Evolutionary conservation across 2,888 invertebrate species (phyloP), one percentile per base, ranked within the genome.

Genomic region (Hyppa rectilinea): DNA sequence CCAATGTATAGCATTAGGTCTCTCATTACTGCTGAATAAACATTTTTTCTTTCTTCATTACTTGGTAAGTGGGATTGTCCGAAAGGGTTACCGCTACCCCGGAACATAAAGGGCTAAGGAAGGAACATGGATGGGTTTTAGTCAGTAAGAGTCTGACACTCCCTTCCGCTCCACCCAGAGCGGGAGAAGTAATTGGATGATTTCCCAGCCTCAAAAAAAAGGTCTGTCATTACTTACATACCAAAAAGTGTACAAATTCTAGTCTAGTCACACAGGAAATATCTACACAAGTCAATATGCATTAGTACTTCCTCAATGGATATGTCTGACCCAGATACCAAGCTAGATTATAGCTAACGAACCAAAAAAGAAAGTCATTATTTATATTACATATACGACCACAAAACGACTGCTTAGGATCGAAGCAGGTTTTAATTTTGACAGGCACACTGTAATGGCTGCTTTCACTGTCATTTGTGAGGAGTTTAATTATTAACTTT

Each of bases 281-380:
- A 26, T 36, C 49, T 23, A n/a, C 20, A 56, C 2, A 49, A 70
- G 71, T 75, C 78, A 75, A 78, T 63, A 59, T 0, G 7, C 43
- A 55, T 75, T 63, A 50, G 62, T 50, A 55, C 47, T 69, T 75
- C 60, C 63, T 69, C 60, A 60, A 61, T 2, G 23, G n/a, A 47
- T 69, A 17, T 20, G 58, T 66, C 49, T 81, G 67, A 23, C 80
- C 71, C 66, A 61, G 65, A 74, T 53, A 58, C 36, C 50, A 29
- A 12, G 29, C 58, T 31, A 76, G 56, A 64, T 58, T 64, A 43
- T 20, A 38, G 31, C 58, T 62, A 68, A 63, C 50, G 47, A 82
- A 60, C 26, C 56, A 36, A 78, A 82, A 80, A 81, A 71, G 79
- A 82, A 81, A 84, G 84, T 82, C 64, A 56, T 65, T 63, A 66